These are phyloP conservation scores for Nannospalax galili DNA, from an alignment of 2,113 vertebrate species.

Conservation along the genomic window DNA sequence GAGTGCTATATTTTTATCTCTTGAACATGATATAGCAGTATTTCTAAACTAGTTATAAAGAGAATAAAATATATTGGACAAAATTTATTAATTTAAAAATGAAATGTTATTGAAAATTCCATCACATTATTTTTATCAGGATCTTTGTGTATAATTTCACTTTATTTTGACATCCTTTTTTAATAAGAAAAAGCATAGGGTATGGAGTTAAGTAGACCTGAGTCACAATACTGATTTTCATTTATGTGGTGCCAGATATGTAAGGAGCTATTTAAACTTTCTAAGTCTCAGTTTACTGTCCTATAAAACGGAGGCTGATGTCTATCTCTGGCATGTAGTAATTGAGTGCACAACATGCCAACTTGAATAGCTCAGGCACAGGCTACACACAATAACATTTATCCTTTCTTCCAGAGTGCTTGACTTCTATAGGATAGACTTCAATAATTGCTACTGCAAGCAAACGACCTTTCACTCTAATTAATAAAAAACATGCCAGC, in stretches of 20 bases:
- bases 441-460: slow-evolving; percentile 18
- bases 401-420: neutral
- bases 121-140: slow-evolving; percentile 21
- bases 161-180: neutral
- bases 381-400: neutral
- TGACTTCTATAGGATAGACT: neutral
- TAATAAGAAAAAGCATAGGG: neutral
- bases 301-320: neutral
- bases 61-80: slow-evolving; percentile 3
- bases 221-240: neutral
- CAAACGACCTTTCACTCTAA: slow-evolving; percentile 10
- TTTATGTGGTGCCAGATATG: neutral
- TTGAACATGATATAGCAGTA: neutral
- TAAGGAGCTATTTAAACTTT: neutral
- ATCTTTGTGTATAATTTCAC: neutral
- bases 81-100: neutral
- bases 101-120: neutral
- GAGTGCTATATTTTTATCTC: neutral
- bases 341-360: neutral
- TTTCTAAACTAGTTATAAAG: slow-evolving; percentile 50
- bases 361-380: neutral
- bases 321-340: neutral
- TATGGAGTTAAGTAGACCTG: neutral
- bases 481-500: slow-evolving; percentile 52
- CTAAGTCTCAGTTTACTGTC: neutral